Evolutionary conservation across 2,888 invertebrate genomes (phyloP).

Genomic region (Xestia rhomboidea): DNA sequence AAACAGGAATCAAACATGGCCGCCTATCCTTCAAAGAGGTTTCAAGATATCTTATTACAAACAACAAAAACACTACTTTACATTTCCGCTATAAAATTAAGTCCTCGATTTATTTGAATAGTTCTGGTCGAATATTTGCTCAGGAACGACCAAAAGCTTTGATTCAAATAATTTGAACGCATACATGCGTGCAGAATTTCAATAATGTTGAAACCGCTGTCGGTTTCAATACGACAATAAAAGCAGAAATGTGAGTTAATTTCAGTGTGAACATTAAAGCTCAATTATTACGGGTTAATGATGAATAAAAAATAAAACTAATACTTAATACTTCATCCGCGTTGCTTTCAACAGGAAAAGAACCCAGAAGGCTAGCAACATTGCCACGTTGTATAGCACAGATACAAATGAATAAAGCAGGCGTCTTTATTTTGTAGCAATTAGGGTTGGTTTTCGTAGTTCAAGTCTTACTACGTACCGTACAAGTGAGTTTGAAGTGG

Average conservation of each 20-base stretch:
- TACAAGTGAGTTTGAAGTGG: neutral
- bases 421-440: neutral
- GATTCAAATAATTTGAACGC: constrained; percentile 9
- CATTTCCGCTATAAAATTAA: constrained; percentile 21
- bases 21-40: constrained; percentile 18
- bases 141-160: neutral
- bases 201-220: constrained; percentile 9
- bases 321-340: too few species aligned
- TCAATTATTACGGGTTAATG: constrained; percentile 5
- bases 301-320: neutral
- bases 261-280: neutral
- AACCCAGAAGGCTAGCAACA: neutral
- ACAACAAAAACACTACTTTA: constrained; percentile 43
- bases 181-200: constrained; percentile 26
- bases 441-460: too few species aligned
- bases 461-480: neutral
- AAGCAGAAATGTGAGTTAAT: constrained; percentile 3
- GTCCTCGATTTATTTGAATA: constrained; percentile 39
- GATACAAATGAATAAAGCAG: neutral
- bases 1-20: constrained; percentile 37
- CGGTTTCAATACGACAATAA: neutral
- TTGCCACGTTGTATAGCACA: neutral
- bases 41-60: constrained; percentile 50
- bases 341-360: neutral
- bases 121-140: constrained; percentile 21